Percentiles rank a stretch among this genome's conserved stretches.
These are phyloP conservation scores for Siniperca knerii DNA, from an alignment of 2,113 vertebrate species.

Conservation along the genomic window DNA sequence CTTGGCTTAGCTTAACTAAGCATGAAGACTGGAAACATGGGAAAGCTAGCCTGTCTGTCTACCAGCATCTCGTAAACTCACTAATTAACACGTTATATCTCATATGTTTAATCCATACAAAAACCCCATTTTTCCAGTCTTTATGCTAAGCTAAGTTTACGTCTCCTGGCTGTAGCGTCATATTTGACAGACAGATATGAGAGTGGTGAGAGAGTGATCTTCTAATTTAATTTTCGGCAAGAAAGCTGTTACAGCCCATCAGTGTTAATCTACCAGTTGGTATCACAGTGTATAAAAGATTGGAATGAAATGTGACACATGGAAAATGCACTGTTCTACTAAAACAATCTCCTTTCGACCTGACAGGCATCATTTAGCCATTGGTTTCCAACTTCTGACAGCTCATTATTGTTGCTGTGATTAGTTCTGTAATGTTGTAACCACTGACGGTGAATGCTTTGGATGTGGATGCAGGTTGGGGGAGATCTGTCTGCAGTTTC, in stretches of 20 bases:
- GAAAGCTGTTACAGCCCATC: constrained; percentile 5
- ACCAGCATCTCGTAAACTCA: background rate
- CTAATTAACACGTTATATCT: background rate
- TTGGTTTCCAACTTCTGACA: constrained; percentile 33
- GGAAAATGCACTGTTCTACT: constrained; percentile 40
- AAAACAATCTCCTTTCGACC: constrained; percentile 34
- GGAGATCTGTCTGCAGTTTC: constrained; percentile 18
- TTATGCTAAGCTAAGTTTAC: background rate
- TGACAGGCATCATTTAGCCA: constrained; percentile 37
- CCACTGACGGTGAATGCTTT: constrained; percentile 26
- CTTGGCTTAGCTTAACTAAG: background rate
- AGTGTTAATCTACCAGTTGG: constrained; percentile 24
- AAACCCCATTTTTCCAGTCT: background rate
- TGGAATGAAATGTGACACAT: constrained; percentile 53
- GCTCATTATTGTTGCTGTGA: constrained; percentile 48
- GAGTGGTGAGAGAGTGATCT: background rate
- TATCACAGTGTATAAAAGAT: constrained; percentile 17
- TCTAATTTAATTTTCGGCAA: background rate
- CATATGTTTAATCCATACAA: background rate
- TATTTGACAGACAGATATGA: background rate
- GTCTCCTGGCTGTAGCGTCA: background rate
- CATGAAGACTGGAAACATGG: background rate
- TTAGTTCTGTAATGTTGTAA: constrained; percentile 39
- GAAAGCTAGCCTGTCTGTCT: background rate
- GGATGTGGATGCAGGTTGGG: constrained; percentile 19